A percentile compares a stretch with the other conserved stretches of the same genome.
phyloP scores from a whole-genome alignment of 2,888 invertebrate species.

The Sicus ferrugineus region DNA sequence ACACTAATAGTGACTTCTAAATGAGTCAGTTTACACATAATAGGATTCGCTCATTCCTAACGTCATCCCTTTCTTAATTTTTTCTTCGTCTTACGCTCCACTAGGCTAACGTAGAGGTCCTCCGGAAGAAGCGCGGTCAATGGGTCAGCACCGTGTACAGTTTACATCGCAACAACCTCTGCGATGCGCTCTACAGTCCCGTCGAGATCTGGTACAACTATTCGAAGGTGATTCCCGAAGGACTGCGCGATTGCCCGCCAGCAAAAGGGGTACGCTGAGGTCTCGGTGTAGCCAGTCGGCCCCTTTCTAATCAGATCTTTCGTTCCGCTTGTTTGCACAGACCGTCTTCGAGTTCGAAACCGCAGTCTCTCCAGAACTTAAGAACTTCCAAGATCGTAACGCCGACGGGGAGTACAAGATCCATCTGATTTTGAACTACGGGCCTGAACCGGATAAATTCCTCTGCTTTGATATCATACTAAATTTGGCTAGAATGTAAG shows the following conservation, averaged over 20 bases:
- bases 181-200: constrained; percentile 8
- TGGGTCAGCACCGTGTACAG: constrained; percentile 35
- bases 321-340: background rate
- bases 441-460: background rate
- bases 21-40: no score
- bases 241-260: constrained; percentile 29
- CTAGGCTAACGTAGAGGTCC: background rate
- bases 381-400: background rate
- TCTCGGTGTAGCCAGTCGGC: no score
- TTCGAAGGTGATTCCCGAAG: constrained; percentile 9
- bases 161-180: constrained; percentile 20
- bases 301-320: background rate
- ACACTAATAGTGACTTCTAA: no score
- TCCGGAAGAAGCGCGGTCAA: constrained; percentile 25
- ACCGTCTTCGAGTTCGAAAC: background rate
- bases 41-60: no score
- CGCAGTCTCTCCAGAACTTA: background rate
- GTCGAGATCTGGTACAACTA: constrained; percentile 33
- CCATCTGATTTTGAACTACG: background rate
- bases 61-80: no score
- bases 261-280: background rate
- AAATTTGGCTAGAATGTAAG: no score
- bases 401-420: constrained; percentile 8
- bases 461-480: constrained; percentile 5
- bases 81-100: background rate